Percentiles rank a stretch among this genome's conserved stretches.
These are phyloP conservation scores for Dioctria rufipes DNA, from an alignment of 2,888 invertebrate genomes.

Conservation along the genomic window DNA sequence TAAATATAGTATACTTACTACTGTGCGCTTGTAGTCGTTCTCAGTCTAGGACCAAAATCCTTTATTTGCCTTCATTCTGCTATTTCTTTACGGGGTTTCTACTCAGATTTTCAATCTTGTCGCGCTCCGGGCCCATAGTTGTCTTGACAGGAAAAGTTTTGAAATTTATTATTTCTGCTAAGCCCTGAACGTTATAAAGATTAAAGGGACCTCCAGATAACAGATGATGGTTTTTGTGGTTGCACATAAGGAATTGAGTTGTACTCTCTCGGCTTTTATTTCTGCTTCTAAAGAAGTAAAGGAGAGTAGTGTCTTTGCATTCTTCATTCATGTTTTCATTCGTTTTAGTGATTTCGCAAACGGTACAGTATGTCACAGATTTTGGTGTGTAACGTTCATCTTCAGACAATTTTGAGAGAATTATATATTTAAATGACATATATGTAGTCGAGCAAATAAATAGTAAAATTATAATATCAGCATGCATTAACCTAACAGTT, in stretches of 20 bases:
- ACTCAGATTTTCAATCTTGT: slow-evolving; percentile 55
- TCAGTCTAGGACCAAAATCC: slow-evolving; percentile 31
- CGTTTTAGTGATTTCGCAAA: slow-evolving; percentile 1
- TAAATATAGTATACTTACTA: not conserved
- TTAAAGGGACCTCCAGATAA: slow-evolving; percentile 47
- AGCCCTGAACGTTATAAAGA: slow-evolving; percentile 50
- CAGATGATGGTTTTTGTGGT: slow-evolving; percentile 40
- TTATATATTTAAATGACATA: slow-evolving; percentile 21
- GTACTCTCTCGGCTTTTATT: not conserved
- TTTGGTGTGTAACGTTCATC: not conserved
- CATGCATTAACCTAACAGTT: too few relatives aligned
- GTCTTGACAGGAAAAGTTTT: slow-evolving; percentile 49
- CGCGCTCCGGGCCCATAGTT: slow-evolving; percentile 31
- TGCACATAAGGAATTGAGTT: slow-evolving; percentile 48
- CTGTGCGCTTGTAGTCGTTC: slow-evolving; percentile 16
- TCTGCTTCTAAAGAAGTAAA: not conserved
- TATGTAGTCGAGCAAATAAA: not conserved
- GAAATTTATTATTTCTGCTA: slow-evolving; percentile 57
- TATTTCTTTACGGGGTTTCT: not conserved
- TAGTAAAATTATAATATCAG: slow-evolving; percentile 16
- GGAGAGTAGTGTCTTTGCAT: not conserved
- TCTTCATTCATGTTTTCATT: not conserved
- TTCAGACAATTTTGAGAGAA: not conserved
- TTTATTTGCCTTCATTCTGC: slow-evolving; percentile 9
- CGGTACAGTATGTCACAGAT: not conserved